phyloP scores from a whole-genome alignment of 2,113 vertebrate species.

The Cettia cetti region DNA sequence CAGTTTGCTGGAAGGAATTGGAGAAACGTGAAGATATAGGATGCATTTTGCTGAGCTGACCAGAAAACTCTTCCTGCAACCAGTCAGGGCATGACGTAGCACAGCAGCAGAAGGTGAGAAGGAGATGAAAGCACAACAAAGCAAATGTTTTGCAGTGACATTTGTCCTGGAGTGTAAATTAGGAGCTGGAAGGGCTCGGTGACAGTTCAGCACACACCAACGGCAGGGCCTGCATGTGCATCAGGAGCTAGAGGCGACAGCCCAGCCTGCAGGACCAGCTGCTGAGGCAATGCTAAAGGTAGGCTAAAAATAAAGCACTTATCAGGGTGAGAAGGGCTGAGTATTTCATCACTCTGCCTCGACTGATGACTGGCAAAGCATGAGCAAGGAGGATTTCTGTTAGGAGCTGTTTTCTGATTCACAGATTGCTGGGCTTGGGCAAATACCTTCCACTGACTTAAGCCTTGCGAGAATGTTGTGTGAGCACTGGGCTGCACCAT shows the following conservation, averaged over 20 bases:
- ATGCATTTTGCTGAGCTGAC: background rate
- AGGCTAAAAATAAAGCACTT: slow-evolving; percentile 27
- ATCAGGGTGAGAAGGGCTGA: background rate
- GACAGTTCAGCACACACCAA: background rate
- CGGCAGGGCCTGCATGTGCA: background rate
- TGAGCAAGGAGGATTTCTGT: background rate
- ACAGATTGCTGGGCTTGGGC: background rate
- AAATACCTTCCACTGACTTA: background rate
- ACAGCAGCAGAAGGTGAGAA: background rate
- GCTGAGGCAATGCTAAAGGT: background rate
- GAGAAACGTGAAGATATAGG: background rate
- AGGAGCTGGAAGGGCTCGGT: background rate
- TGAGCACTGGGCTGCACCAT: background rate
- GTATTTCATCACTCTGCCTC: background rate
- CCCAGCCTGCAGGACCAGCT: background rate
- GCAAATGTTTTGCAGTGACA: background rate
- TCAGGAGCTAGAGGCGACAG: fast-evolving
- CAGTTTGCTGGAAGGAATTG: background rate
- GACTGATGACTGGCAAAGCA: background rate
- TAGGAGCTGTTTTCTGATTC: background rate
- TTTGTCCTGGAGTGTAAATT: background rate
- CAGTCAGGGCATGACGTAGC: fast-evolving
- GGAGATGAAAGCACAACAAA: background rate
- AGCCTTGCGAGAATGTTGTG: fast-evolving
- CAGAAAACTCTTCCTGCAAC: background rate